These are phyloP conservation scores for Nesidiocoris tenuis DNA, from an alignment of 2,888 invertebrate species.

Conservation along the genomic window DNA sequence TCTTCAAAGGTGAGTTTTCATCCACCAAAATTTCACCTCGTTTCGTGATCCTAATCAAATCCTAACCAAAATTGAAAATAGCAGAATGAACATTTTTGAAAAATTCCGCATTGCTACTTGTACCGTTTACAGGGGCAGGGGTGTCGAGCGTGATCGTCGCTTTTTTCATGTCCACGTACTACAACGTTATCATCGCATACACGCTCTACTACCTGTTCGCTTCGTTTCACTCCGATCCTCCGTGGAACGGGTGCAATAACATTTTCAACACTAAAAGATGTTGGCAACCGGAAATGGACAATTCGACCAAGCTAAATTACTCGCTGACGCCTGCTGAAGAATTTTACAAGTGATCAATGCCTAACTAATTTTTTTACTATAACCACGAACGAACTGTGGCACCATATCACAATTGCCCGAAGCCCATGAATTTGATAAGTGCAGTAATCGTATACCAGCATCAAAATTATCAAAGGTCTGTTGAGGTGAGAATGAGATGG, in stretches of 20 bases:
- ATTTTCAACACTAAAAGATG: conserved; percentile 82
- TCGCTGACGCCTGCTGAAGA: conserved; percentile 87
- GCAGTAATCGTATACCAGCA: too few relatives aligned
- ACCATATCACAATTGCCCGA: too few relatives aligned
- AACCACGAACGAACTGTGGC: not conserved
- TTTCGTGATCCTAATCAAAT: too few relatives aligned
- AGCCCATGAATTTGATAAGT: too few relatives aligned
- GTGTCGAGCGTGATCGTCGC: conserved; percentile 92
- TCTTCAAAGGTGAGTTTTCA: conserved; percentile 75
- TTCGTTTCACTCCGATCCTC: conserved; percentile 81
- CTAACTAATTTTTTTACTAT: not conserved
- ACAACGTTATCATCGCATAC: conserved; percentile 93
- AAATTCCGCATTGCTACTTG: too few relatives aligned
- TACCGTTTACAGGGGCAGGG: conserved; percentile 80
- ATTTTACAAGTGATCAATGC: conserved; percentile 75
- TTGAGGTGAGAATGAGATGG: too few relatives aligned
- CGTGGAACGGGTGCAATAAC: conserved; percentile 86
- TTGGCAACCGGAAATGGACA: conserved; percentile 64
- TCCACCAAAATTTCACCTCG: conserved; percentile 1
- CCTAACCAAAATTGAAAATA: too few relatives aligned
- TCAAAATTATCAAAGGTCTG: too few relatives aligned
- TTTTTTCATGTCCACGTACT: conserved; percentile 92
- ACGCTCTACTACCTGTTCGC: conserved; percentile 91
- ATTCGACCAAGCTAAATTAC: conserved; percentile 64
- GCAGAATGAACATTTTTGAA: too few relatives aligned